Evolutionary conservation across 2,113 vertebrate genomes (phyloP), one percentile per base, ranked within the genome.

Genomic region (Ahaetulla prasina): DNA sequence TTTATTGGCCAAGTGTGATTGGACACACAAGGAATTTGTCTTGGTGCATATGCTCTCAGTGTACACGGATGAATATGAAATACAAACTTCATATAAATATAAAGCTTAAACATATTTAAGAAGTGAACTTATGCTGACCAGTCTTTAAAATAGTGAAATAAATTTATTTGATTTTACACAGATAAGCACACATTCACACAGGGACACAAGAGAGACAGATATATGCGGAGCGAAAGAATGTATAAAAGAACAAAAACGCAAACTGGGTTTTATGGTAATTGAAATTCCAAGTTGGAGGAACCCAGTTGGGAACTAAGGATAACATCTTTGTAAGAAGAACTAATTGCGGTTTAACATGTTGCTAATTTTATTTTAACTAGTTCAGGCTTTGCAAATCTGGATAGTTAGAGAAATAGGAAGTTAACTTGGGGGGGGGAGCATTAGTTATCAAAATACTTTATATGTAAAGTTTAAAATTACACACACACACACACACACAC

Each of bases 71-170:
- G 22, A 4, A 60, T 25, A 60, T 3, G 23, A n/a, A 68, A 68
- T 68, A 16, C 60, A 16, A 68, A 68, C 30, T 68, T 35, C 63
- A n/a, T 68, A 35, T 68, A 68, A 68, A 68, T 68, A n/a, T 35
- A 30, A 68, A 68, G 30, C n/a, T n/a, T 35, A 68, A 68, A 35
- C 35, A 85, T 8, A 43, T 92, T 92, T 55, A 84, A 47, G 50
- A 92, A 88, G 9, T 47, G 12, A 91, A 35, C 16, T 63, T 87
- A 35, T 27, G 30, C 55, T 50, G 57, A 45, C 20, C 10, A 92
- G 54, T 45, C 54, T 63, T 90, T 52, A 35, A 4, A 50, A 39
- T 0, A 22, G 16, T 0, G 68, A 57, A 43, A 0, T 0, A 1
- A 0, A 14, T 0, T 52, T 6, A 0, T 14, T 35, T 68, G 45